Evolutionary conservation across 2,797 vertebrate genomes (phyloP), one percentile per base, ranked within the genome.

Genomic region (Myotis daubentonii): DNA sequence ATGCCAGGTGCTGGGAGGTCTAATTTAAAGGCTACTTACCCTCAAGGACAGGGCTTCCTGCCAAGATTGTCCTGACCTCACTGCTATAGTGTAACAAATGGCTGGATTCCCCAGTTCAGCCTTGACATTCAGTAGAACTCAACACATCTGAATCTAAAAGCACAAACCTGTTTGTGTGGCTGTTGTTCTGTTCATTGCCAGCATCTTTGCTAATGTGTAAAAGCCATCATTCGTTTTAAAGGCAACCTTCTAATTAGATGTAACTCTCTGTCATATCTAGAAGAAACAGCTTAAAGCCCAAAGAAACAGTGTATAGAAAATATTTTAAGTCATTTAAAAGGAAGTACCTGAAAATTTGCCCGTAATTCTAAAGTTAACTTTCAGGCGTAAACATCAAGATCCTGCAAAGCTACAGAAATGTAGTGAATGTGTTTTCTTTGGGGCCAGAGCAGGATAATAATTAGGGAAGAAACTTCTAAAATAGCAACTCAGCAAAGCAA

Each of bases 1-100:
- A 20, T 55, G 57, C 78, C 15, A 15, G 74, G 70, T 83, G 47
- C 90, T 53, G 80, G 86, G 95, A 94, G 89, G 80, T 95, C 89
- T 89, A 38, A 30, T 47, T 88, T 72, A 81, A 91, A 95, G 93
- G 74, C 92, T 89, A 0, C 75, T 82, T 93, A 72, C 55, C 91
- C 84, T 84, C 91, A 85, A 93, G 66, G 80, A 95, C 66, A 79
- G 72, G 38, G 62, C 62, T 75, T 82, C 55, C 49, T n/a, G 87
- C 89, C 91, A 94, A 89, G 93, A 96, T 94, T 90, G 84, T 90
- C 72, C 93, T 92, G 87, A 95, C 74, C 85, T 89, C 36, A 3
- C 33, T 44, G 72, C 72, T 53, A 2, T 55, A 57, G 72, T 57
- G 4, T 30, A 41, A 57, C 72, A 38, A 82, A 70, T 92, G 86